Evolutionary conservation across 2,888 invertebrate species (phyloP).

Genomic region (Cinara cedri): DNA sequence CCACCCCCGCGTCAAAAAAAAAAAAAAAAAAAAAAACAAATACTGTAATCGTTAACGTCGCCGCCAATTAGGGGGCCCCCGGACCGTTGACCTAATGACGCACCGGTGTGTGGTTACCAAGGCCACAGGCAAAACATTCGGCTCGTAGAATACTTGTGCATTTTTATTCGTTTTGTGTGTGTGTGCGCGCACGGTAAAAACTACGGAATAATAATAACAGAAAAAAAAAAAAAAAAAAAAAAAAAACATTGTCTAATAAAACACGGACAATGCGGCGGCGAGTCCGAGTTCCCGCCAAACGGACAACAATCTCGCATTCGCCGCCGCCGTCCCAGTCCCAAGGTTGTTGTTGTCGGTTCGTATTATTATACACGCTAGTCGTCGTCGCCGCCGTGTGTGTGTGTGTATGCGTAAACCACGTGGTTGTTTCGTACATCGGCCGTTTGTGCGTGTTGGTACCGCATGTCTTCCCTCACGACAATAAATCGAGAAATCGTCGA

Average conservation of each 20-base stretch:
- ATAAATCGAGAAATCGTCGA: conserved; percentile 25
- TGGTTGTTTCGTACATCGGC: conserved; percentile 19
- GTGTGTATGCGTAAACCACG: conserved; percentile 52
- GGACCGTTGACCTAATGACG: conserved; percentile 53
- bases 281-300: conserved; percentile 51
- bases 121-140: conserved; percentile 54
- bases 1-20: neutral
- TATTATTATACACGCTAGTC: neutral
- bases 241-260: conserved; percentile 32
- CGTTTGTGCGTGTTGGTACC: neutral
- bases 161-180: no score
- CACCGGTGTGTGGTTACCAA: conserved; percentile 47
- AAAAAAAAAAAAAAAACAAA: no score
- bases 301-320: conserved; percentile 18
- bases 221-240: no score
- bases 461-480: neutral
- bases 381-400: neutral
- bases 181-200: neutral
- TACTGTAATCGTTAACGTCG: neutral
- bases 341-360: conserved; percentile 26
- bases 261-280: conserved; percentile 44
- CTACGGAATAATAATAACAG: no score
- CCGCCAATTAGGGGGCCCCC: conserved; percentile 34
- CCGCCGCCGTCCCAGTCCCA: conserved; percentile 25
- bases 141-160: neutral